Evolutionary conservation across 2,888 invertebrate genomes (phyloP), one percentile per base, ranked within the genome.

Genomic region (Buathra laborator): DNA sequence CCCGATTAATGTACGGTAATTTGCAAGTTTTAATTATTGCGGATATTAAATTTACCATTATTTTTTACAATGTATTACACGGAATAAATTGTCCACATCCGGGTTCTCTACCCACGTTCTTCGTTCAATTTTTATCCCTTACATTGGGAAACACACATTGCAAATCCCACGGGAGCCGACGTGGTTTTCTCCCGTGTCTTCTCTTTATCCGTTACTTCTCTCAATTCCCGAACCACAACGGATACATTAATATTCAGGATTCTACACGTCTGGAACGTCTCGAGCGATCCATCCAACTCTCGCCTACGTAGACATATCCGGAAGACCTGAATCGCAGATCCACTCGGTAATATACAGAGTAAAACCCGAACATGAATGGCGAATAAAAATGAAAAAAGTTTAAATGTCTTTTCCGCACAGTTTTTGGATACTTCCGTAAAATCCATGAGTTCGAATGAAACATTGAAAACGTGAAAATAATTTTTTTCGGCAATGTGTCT

Each of bases 171-270:
- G 12, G 71, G 43, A 56, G 12, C 53, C 67, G 53, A 56, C 53
- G 67, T n/a, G 56, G 53, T 19, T 53, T 56, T 44, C 53, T 62
- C 70, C 9, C 46, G n/a, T 46, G 74, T 46, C 56, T 62, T 44
- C 62, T 59, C 62, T 46, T 24, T 46, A 62, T 44, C 44, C 37
- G 16, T 70, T 46, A 46, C 56, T 68, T 56, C 59, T 70, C 70
- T 70, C 29, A 46, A 44, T 67, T 66, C 43, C 43, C 64, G 19
- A 62, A 56, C 53, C 51, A 46, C 29, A 53, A 80, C 51, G 53
- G 66, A 80, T 74, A 72, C 80, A 66, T 72, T 80, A 80, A 80
- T 72, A 80, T 80, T 72, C 80, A 80, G 51, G 51, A 80, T 80
- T 67, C 43, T 72, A 14, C 14, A 66, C 14, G 53, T 46, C 66